phyloP scores from a whole-genome alignment of 1,140 invertebrate genomes.

The Cherax destructor region DNA sequence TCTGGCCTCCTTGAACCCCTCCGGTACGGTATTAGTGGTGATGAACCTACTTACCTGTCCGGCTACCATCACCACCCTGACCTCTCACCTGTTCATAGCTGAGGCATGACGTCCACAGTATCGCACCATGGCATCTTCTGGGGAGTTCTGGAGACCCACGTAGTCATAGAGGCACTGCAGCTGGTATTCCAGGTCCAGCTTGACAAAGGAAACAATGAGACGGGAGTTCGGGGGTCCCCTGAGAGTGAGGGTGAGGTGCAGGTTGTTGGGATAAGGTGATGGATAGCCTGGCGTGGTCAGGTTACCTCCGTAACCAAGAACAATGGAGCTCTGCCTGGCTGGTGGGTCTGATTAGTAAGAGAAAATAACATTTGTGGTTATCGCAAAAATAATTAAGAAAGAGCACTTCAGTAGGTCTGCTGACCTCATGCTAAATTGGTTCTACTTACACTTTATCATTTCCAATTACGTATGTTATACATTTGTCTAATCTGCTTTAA shows the following conservation, averaged over 20 bases:
- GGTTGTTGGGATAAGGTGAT: slow-evolving; percentile 81
- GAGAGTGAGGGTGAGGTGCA: slow-evolving; percentile 80
- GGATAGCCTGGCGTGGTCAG: slow-evolving; percentile 82
- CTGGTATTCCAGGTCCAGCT: slow-evolving; percentile 84
- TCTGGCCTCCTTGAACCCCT: no score
- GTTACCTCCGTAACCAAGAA: slow-evolving; percentile 78
- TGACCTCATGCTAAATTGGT: no score
- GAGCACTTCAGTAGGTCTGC: no score
- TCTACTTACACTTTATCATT: no score
- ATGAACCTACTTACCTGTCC: background rate
- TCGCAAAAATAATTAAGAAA: no score
- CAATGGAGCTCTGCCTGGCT: background rate
- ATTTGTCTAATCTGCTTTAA: no score
- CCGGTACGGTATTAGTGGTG: no score
- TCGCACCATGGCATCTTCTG: slow-evolving; percentile 16
- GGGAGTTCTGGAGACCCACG: slow-evolving; percentile 78
- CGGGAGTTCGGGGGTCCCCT: slow-evolving; percentile 76
- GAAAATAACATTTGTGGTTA: no score
- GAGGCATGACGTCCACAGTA: slow-evolving; percentile 41
- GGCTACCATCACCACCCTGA: no score
- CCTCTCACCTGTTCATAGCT: slow-evolving; percentile 36
- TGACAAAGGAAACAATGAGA: slow-evolving; percentile 81
- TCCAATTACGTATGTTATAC: no score
- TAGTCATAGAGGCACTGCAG: slow-evolving; percentile 86
- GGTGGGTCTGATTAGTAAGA: background rate